A percentile compares a stretch with the other conserved stretches of the same genome.
phyloP scores from a whole-genome alignment of 2,113 vertebrate genomes.

The Carettochelys insculpta region DNA sequence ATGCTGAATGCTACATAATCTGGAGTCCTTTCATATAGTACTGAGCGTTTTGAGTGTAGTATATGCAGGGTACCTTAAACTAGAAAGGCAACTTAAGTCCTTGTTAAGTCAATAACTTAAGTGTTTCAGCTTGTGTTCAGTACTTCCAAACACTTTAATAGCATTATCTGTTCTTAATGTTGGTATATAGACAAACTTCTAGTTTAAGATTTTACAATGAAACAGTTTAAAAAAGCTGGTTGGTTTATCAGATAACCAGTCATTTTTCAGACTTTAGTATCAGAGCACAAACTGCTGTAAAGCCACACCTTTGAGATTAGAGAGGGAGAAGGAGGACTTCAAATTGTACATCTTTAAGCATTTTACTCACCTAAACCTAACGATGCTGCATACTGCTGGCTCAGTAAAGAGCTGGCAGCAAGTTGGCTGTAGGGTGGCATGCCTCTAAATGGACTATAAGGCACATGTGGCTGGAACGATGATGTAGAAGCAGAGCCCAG shows the following conservation, averaged over 20 bases:
- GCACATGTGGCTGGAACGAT: slow-evolving; percentile 84
- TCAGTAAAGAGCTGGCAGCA: slow-evolving; percentile 88
- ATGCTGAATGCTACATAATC: slow-evolving; percentile 33
- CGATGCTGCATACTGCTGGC: slow-evolving; percentile 91
- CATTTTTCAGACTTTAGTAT: not conserved
- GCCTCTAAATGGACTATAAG: slow-evolving; percentile 89
- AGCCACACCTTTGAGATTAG: not conserved
- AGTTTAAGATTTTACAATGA: not conserved
- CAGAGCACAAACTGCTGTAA: not conserved
- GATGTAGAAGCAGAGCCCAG: slow-evolving; percentile 82
- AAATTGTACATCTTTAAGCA: slow-evolving; percentile 2
- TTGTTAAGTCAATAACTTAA: not conserved
- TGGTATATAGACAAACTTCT: not conserved
- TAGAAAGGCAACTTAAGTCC: not conserved
- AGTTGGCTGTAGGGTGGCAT: slow-evolving; percentile 90
- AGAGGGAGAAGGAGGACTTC: not conserved
- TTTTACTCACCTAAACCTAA: slow-evolving; percentile 88
- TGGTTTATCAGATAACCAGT: not conserved
- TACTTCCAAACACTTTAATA: not conserved
- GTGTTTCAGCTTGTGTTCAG: not conserved
- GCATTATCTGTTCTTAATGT: not conserved
- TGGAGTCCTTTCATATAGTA: not conserved
- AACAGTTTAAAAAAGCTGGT: not conserved
- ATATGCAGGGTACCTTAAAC: not conserved
- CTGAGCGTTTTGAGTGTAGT: not conserved